Base-by-base conservation (phyloP, 2,113 vertebrate genomes). In the Empidonax traillii region DNA sequence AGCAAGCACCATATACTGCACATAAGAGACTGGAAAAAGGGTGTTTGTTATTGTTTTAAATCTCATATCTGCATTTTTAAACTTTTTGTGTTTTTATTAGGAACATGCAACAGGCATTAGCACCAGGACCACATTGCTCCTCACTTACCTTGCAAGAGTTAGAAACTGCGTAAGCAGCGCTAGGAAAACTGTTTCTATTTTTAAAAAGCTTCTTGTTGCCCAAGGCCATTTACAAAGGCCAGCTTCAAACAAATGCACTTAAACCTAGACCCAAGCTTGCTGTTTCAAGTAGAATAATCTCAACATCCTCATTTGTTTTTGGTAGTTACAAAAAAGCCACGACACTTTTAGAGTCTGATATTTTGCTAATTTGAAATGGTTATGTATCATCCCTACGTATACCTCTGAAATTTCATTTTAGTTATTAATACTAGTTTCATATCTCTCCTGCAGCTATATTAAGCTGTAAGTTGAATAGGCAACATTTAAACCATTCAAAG, bases 21-120 rank as follows among this genome's bases (percentile, higher is more conserved):
- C 4, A 44, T 5, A 62, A 49, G 19, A 55, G 21, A 52, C 2
- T 47, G 41, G 22, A 89, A 79, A n/a, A 63, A 13, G 18, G 1
- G 44, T 58, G 24, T 1, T 51, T 39, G 6, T 24, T 49, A 49
- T 12, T 46, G 7, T 30, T 69, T 66, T 75, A 33, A 33, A 16
- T 30, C 62, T 51, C 27, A 43, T 1, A 75, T 30, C 15, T 52
- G 31, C 23, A 47, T 61, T 67, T 76, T 73, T 52, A 87, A 61
- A 20, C 24, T 58, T 71, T 63, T 31, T 18, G 1, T 0, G 0
- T 61, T 76, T 67, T 61, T 3, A 27, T 10, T 51, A 44, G 52
- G 74, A 63, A 66, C 21, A 47, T 3, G 2, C 11, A 77, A 44
- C 4, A 51, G 20, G 23, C 43, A 81, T 23, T 25, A 87, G 27